These are phyloP conservation scores for Clamator glandarius DNA, from an alignment of 2,797 vertebrate species.

Conservation along the genomic window DNA sequence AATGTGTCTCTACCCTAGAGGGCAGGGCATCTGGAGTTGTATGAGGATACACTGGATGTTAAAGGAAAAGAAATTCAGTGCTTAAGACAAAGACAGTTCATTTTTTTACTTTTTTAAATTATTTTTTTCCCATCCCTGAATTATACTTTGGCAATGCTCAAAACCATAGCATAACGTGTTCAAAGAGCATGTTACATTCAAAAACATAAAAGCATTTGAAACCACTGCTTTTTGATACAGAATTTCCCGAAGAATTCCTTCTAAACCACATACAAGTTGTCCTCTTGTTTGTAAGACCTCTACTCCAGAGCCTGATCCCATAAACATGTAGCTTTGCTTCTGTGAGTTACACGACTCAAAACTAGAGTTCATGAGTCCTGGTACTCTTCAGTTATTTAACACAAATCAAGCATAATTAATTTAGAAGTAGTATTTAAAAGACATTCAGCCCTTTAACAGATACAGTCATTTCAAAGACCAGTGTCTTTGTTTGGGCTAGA, in stretches of 20 bases:
- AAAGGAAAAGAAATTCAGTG: neutral
- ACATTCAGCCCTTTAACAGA: neutral
- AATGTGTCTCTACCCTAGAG: neutral
- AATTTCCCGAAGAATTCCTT: neutral
- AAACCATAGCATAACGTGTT: neutral
- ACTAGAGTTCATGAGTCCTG: neutral
- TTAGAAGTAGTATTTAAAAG: neutral
- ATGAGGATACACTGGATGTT: neutral
- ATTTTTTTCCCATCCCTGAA: neutral
- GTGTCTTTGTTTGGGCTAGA: neutral
- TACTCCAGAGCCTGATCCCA: neutral
- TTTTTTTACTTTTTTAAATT: neutral
- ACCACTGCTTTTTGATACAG: neutral
- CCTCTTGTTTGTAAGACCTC: neutral
- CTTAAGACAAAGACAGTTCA: neutral
- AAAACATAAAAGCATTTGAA: neutral
- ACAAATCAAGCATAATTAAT: neutral
- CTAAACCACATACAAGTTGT: neutral
- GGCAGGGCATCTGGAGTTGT: neutral
- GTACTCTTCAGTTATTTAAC: neutral
- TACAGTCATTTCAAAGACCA: neutral
- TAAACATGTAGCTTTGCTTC: neutral
- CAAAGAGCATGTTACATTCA: neutral
- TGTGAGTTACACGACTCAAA: neutral
- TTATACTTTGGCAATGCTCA: neutral